Evolutionary conservation across 2,113 vertebrate species (phyloP).

Genomic region (Megaleporinus macrocephalus): DNA sequence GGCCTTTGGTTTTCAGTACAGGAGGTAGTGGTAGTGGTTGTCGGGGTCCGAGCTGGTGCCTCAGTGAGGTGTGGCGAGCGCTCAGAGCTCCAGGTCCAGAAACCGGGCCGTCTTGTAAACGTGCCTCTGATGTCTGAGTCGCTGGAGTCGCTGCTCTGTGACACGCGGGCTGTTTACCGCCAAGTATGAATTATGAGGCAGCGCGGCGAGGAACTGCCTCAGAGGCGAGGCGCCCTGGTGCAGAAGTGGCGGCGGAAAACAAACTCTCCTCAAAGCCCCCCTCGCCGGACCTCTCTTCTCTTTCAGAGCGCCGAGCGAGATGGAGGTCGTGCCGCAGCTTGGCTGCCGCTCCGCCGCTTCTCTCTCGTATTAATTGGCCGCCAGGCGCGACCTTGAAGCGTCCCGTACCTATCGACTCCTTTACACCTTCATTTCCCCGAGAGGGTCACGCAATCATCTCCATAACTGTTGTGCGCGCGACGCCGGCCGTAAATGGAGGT

Average conservation of each 20-base stretch:
- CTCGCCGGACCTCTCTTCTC: background rate
- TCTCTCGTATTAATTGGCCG: background rate
- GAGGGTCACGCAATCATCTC: slow-evolving; percentile 25
- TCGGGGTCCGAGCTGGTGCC: too few relatives aligned
- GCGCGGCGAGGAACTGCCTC: background rate
- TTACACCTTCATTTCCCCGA: background rate
- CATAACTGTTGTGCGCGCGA: background rate
- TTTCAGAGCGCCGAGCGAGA: background rate
- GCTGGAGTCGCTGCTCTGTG: background rate
- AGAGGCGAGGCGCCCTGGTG: background rate
- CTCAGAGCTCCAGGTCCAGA: background rate
- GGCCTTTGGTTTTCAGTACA: background rate
- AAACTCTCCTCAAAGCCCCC: background rate
- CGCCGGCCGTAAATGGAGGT: background rate
- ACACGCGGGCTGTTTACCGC: background rate
- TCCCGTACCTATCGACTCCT: slow-evolving; percentile 11
- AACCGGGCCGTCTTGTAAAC: background rate
- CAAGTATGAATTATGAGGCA: background rate
- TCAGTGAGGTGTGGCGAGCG: too few relatives aligned
- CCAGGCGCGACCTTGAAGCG: background rate
- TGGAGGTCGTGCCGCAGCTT: background rate
- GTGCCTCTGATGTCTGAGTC: background rate
- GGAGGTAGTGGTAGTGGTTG: too few relatives aligned
- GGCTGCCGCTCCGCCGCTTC: background rate
- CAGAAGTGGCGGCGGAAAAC: background rate